Evolutionary conservation across 2,113 vertebrate species (phyloP), one percentile per base, ranked within the genome.

Genomic region (Athene noctua): DNA sequence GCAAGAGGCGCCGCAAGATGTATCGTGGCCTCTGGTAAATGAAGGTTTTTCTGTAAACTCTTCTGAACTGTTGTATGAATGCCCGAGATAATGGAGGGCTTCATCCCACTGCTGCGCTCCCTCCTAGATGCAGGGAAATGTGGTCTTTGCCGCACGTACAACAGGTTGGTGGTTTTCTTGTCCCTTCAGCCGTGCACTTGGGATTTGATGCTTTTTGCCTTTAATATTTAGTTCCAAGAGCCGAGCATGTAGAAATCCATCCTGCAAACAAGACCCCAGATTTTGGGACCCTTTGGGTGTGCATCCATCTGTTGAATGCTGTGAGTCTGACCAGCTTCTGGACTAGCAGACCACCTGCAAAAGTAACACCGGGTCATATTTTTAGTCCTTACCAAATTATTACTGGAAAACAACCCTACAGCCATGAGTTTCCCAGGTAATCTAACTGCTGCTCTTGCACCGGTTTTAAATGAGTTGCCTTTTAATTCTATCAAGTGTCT

Each of bases 371-470:
- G 1, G n/a, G 49, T 80, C 57, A 3, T 51, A 27, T 59, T 90
- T 86, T 91, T 47, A 92, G 51, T 52, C 87, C 95, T 87, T 47
- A 34, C 38, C 38, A 68, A 91, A 90, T 91, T 87, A 85, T 96
- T 86, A 18, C 75, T 1, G 26, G 62, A 36, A 75, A 90, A 66
- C 42, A 29, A 68, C 91, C 97, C 92, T 70, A 0, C 36, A 89
- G 90, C 88, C 92, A 9, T 12, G 66, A 93, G 67, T 78, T 96
- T 88, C 94, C 96, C 88, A 91, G 97, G 94, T 91, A 97, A 96
- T 92, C 96, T 84, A 91, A 68, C 65, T 89, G 67, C 95, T 90
- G 96, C 92, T 94, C 85, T 80, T 72, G 88, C 95, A 91, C 62
- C 65, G 70, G n/a, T 88, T 89, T 90, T 63, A 93, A 97, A 97